Evolutionary conservation across 2,113 vertebrate species (phyloP), one percentile per base, ranked within the genome.

Genomic region (Ameiurus melas): DNA sequence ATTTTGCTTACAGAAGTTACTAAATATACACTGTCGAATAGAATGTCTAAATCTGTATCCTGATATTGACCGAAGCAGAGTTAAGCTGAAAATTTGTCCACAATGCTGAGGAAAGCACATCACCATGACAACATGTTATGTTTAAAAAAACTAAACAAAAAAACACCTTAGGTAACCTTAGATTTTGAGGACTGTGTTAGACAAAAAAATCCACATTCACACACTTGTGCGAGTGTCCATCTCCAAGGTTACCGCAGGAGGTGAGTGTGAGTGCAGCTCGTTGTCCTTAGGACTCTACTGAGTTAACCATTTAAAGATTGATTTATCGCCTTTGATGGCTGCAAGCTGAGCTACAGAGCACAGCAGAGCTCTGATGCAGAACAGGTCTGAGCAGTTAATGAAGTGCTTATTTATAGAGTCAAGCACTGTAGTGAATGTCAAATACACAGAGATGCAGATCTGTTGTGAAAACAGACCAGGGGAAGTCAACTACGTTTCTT

Each of bases 361-460:
- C 66, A 58, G 68, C 30, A 27, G 20, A 57, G 85, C 80, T 75
- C 47, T 87, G 86, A 77, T 85, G 87, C 85, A 87, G 90, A 86
- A 85, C 81, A 57, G 90, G 86, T 87, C 82, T 86, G 80, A 86
- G 85, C 71, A 33, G 83, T 86, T 89, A 89, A 90, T 90, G 86
- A 85, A 90, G 88, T 86, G 27, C 80, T 66, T 87, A 89, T 90
- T 89, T 70, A 90, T 90, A 70, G 87, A 89, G 87, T 87, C 82
- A 83, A 86, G 77, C 86, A 78, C 80, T 58, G 71, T 85, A 83
- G 82, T 58, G 58, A 84, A 84, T 79, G 87, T 68, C 43, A 84
- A 88, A 51, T 79, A 19, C 70, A 57, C 55, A 14, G 47, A n/a
- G 81, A 78, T 39, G 71, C 71, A 66, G 60, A 88, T 79, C 30